phyloP scores from a whole-genome alignment of 2,113 vertebrate species.

The Phoxinus phoxinus region DNA sequence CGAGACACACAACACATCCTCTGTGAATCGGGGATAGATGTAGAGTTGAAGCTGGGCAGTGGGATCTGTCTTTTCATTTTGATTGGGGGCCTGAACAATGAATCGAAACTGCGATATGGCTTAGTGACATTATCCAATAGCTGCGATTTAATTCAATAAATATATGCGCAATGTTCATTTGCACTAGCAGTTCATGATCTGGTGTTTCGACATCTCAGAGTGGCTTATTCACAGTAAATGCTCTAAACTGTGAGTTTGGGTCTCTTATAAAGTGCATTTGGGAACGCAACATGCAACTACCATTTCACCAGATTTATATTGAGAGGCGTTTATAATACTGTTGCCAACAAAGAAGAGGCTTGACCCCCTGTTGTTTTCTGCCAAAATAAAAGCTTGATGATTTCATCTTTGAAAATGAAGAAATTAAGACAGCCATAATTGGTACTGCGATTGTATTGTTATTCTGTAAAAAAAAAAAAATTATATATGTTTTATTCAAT shows the following conservation, averaged over 20 bases:
- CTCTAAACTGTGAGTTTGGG: background rate
- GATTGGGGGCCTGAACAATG: background rate
- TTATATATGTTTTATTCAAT: background rate
- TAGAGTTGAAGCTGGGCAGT: background rate
- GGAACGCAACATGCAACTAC: background rate
- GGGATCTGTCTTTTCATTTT: background rate
- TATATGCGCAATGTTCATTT: background rate
- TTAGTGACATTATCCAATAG: background rate
- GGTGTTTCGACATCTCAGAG: background rate
- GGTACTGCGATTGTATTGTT: background rate
- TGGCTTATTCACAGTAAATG: background rate
- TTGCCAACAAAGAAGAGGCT: background rate
- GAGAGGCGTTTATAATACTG: background rate
- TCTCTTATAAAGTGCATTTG: background rate
- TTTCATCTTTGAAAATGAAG: background rate
- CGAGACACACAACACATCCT: constrained; percentile 55
- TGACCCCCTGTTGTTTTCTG: background rate
- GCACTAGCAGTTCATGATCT: background rate
- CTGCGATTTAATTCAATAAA: background rate
- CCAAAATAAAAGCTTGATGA: background rate
- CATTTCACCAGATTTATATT: background rate
- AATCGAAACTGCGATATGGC: background rate
- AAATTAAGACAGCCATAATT: background rate
- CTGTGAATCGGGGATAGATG: background rate
- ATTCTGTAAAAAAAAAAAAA: background rate